Conservation (phyloP, 2,113 vertebrate species). For the Morone chrysops region DNA sequence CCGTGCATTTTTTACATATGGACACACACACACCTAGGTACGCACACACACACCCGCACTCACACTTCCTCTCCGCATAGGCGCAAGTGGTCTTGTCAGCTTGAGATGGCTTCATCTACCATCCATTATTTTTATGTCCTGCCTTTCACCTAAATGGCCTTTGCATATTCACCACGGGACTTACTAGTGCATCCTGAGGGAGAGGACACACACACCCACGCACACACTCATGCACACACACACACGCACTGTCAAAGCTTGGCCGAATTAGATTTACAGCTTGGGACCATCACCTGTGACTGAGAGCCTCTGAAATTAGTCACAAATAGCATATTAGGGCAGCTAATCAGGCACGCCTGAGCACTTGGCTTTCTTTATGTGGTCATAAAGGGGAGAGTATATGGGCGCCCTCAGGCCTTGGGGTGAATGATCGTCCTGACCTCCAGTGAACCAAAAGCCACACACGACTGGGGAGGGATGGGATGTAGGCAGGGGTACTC, state of each 20-base stretch:
- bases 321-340: slow-evolving; percentile 99
- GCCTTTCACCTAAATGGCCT: slow-evolving; percentile 91
- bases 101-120: slow-evolving; percentile 87
- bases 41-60: too few species aligned
- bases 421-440: slow-evolving; percentile 95
- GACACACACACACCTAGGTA: neutral
- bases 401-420: slow-evolving; percentile 88
- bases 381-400: slow-evolving; percentile 92
- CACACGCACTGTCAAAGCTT: slow-evolving; percentile 63
- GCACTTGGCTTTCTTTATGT: slow-evolving; percentile 93
- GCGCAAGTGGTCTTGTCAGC: slow-evolving; percentile 85
- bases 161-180: slow-evolving; percentile 90
- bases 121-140: slow-evolving; percentile 91
- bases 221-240: slow-evolving; percentile 44
- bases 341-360: slow-evolving; percentile 97
- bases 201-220: slow-evolving; percentile 51
- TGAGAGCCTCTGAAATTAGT: slow-evolving; percentile 96
- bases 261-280: slow-evolving; percentile 89
- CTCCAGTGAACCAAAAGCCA: slow-evolving; percentile 88
- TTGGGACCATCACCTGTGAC: slow-evolving; percentile 93
- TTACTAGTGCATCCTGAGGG: slow-evolving; percentile 64
- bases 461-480: slow-evolving; percentile 75
- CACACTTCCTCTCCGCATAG: slow-evolving; percentile 73
- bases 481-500: slow-evolving; percentile 53
- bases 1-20: slow-evolving; percentile 30